Percentiles rank a stretch among this genome's conserved stretches.
phyloP scores from a whole-genome alignment of 2,113 vertebrate species.

The Azemiops feae region DNA sequence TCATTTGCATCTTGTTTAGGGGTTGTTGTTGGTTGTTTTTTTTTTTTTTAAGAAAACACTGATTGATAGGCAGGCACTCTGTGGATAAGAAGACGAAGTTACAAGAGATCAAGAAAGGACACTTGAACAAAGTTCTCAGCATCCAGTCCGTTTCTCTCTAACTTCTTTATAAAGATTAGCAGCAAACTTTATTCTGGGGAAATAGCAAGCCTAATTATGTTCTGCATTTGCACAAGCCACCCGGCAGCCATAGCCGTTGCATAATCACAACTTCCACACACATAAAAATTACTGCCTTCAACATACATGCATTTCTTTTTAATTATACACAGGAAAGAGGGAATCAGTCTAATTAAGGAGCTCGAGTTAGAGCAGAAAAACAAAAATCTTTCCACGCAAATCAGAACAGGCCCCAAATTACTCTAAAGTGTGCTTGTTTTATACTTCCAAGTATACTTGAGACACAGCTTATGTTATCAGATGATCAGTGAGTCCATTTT shows the following conservation, averaged over 20 bases:
- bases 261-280: neutral
- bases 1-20: neutral
- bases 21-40: neutral
- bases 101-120: neutral
- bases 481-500: neutral
- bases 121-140: neutral
- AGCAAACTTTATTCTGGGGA: neutral
- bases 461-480: neutral
- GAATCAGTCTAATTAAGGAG: neutral
- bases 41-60: neutral
- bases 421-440: neutral
- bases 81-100: neutral
- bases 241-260: neutral
- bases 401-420: neutral
- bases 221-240: neutral
- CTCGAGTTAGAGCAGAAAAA: neutral
- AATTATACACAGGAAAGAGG: slow-evolving; percentile 4
- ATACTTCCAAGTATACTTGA: neutral
- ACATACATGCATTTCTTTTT: slow-evolving; percentile 1
- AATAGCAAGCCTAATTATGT: neutral
- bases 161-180: neutral
- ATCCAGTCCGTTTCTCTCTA: neutral
- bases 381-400: neutral
- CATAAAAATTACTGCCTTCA: neutral
- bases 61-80: neutral